Evolutionary conservation across 2,113 vertebrate genomes (phyloP).

Genomic region (Dryoscopus gambensis): DNA sequence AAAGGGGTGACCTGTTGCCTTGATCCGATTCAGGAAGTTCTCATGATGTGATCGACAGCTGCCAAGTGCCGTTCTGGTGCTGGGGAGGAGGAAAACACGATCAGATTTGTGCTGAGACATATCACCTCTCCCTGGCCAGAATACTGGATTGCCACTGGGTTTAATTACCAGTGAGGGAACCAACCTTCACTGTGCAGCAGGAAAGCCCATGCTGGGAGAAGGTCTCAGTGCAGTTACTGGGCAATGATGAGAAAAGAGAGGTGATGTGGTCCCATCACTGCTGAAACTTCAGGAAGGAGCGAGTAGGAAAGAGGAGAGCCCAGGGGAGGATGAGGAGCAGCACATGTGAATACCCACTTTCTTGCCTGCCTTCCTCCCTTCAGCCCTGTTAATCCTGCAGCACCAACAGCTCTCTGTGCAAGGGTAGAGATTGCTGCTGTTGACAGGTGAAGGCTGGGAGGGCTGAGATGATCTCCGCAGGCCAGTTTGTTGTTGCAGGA

Average conservation of each 20-base stretch:
- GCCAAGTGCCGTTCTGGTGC: not conserved
- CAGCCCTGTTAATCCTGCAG: not conserved
- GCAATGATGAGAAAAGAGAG: not conserved
- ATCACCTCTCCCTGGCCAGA: not conserved
- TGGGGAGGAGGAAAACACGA: not conserved
- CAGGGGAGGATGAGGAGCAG: not conserved
- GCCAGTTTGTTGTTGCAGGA: not conserved
- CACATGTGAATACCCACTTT: accelerated
- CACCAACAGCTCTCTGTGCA: not conserved
- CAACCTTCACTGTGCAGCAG: not conserved
- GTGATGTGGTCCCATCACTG: not conserved
- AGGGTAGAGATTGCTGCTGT: not conserved
- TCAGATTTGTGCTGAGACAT: not conserved
- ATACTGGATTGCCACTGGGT: not conserved
- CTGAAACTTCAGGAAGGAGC: not conserved
- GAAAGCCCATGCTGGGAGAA: not conserved
- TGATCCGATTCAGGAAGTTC: not conserved
- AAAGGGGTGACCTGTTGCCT: not conserved
- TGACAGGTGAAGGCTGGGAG: not conserved
- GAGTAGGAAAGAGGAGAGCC: not conserved
- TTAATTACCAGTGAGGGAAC: not conserved
- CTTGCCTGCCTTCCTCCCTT: not conserved
- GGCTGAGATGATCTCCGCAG: not conserved
- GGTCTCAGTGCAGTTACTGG: not conserved
- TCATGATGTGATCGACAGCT: not conserved